Conservation (phyloP, 1,140 invertebrate genomes). For the Zaprionus africanus region DNA sequence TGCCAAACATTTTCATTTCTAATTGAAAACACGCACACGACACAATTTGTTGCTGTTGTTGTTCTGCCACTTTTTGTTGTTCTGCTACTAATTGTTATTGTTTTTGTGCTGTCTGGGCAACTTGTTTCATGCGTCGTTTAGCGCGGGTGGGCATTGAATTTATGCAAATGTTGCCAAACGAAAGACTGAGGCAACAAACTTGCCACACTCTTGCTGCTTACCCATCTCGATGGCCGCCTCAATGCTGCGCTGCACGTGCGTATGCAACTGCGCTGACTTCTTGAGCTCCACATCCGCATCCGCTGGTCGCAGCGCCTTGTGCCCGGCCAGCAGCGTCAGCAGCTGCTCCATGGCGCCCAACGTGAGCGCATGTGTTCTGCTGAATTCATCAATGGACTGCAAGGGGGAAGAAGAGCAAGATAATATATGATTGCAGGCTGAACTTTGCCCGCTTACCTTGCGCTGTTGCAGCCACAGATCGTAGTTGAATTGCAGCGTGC, state of each 20-base stretch:
- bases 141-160: conserved; percentile 56
- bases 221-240: conserved; percentile 78
- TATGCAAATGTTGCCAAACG: conserved; percentile 69
- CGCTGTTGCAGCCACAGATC: conserved; percentile 93
- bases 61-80: conserved; percentile 28
- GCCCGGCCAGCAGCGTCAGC: conserved; percentile 84
- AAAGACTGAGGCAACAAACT: conserved; percentile 73
- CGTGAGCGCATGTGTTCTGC: conserved; percentile 85
- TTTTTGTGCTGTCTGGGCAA: conserved; percentile 26
- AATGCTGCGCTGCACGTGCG: conserved; percentile 81
- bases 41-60: conserved; percentile 32
- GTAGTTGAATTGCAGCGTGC: conserved; percentile 91
- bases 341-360: conserved; percentile 86
- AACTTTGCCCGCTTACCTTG: conserved; percentile 86
- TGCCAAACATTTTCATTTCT: conserved; percentile 74
- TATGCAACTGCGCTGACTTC: conserved; percentile 84
- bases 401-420: neutral
- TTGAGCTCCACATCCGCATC: conserved; percentile 85
- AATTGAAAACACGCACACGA: conserved; percentile 74
- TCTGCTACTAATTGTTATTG: conserved; percentile 32
- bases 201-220: conserved; percentile 43
- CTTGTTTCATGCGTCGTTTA: conserved; percentile 29
- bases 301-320: conserved; percentile 84
- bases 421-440: neutral
- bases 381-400: conserved; percentile 88